Evolutionary conservation across 2,888 invertebrate species (phyloP), one percentile per base, ranked within the genome.

Genomic region (Ypsolopha scabrella): DNA sequence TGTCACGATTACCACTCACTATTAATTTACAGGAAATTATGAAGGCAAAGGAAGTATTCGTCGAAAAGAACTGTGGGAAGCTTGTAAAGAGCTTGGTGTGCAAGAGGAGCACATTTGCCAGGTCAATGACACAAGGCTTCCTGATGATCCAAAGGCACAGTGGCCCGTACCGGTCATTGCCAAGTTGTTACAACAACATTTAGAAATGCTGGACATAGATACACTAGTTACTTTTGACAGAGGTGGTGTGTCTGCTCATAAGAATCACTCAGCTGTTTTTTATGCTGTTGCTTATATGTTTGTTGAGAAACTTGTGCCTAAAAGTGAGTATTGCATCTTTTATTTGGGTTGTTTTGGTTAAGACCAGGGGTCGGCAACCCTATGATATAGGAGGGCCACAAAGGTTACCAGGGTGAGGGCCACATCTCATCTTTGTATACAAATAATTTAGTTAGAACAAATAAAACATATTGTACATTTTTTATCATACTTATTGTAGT

Each of bases 211-310:
- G 63, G 91, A 91, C 63, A 93, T 96, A 65, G 92, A 95, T 67
- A 93, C 94, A 1, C 87, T 98, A 51, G 90, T 99, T 51, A 97
- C 98, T 11, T 99, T 99, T 87, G 99, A 99, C 80, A 91, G 93
- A 66, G 89, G 92, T 69, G 99, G 99, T 50, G 92, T 99, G 6
- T 98, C 97, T 61, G 91, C 93, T 6, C 99, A 99, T 82, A 87
- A 90, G 33, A 99, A 99, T 85, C 99, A 99, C 73, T 91, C 90
- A 56, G 93, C 95, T 54, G 90, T 95, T 57, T 95, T 93, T 74
- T 93, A 92, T 81, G 94, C 93, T 51, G 88, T 94, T 50, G 93
- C 93, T 51, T 91, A 93, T 65, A 88, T 95, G 68, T 92, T 92
- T 74, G 88, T 94, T 70, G 91, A 93, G 63, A 91, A 90, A 68